Evolutionary conservation across 2,888 invertebrate genomes (phyloP), one percentile per base, ranked within the genome.

Genomic region (Entomobrya proxima): DNA sequence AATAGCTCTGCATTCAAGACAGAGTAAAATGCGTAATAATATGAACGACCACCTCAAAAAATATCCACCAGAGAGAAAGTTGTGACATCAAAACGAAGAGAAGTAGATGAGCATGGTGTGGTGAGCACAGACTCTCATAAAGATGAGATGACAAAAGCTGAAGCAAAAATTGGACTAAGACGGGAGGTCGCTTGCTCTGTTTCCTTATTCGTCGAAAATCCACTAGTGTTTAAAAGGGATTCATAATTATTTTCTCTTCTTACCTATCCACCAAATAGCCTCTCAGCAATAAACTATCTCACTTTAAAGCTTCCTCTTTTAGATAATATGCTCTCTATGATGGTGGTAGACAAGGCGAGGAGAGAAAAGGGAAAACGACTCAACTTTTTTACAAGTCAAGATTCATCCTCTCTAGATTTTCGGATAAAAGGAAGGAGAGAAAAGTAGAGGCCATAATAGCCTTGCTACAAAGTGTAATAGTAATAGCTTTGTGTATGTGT

Each of bases 201-300:
- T 15, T 24, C 37, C 9, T 13, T 32, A 18, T 13, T 58, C 35
- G 15, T 40, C 44, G 44, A 61, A 9, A 35, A 32, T 58, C 44
- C 44, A 24, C 11, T 50, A n/a, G 35, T 35, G 18, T 64, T 64
- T 64, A 37, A 67, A 21, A 24, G 18, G 47, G 74, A 74, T 75
- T 85, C 85, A 85, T 85, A 85, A 85, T 85, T 85, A 85, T 85
- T 85, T 79, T 85, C 85, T 64, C 85, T 30, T 75, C 61, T 80
- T 55, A 40, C 40, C 67, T 58, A 32, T 50, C 35, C 50, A 32
- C 52, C 35, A 35, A 27, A 27, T 75, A 72, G 52, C 27, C 32
- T 75, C 40, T 64, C 37, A 69, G 32, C 76, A 75, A 80, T 76
- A 85, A 85, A 85, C 79, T 58, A 80, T 69, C 74, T 61, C 58